Conservation (phyloP, 2,888 invertebrate genomes). For the Sesia apiformis region DNA sequence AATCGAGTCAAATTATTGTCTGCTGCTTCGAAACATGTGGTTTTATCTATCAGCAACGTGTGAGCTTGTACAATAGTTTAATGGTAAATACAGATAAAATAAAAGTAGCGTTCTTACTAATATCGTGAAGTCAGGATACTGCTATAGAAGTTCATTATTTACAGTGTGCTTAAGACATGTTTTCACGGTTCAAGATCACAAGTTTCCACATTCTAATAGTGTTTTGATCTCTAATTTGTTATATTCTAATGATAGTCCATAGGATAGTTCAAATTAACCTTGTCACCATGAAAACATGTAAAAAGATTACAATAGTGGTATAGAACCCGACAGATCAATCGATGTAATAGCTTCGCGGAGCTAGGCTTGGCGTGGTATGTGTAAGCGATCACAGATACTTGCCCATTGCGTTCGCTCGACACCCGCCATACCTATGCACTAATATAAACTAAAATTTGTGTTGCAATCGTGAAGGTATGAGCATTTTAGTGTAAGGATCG, state of each 20-base stretch:
- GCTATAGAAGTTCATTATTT: constrained; percentile 41
- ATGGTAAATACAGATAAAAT: neutral
- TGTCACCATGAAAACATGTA: constrained; percentile 55
- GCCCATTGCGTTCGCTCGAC: constrained; percentile 59
- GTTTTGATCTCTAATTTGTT: constrained; percentile 16
- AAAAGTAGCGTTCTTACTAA: constrained; percentile 1
- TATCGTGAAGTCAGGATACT: constrained; percentile 27
- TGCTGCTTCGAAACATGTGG: too few relatives aligned
- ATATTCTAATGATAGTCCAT: neutral
- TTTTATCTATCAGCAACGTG: neutral
- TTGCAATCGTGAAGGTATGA: constrained; percentile 12
- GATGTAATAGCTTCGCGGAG: constrained; percentile 58
- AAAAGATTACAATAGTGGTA: constrained; percentile 42
- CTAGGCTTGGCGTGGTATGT: constrained; percentile 71
- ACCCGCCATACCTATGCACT: constrained; percentile 15
- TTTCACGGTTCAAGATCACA: constrained; percentile 30
- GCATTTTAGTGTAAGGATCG: constrained; percentile 14
- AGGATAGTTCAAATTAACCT: neutral
- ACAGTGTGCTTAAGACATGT: constrained; percentile 54
- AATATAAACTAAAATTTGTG: constrained; percentile 6
- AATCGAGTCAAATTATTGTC: neutral
- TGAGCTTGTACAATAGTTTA: neutral
- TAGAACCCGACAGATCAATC: constrained; percentile 59
- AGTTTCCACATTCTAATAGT: constrained; percentile 8
- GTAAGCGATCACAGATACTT: constrained; percentile 72